Percentiles rank a stretch among this genome's conserved stretches.
These are phyloP conservation scores for Holacanthella duospinosa DNA, from an alignment of 2,888 invertebrate genomes.

Conservation along the genomic window DNA sequence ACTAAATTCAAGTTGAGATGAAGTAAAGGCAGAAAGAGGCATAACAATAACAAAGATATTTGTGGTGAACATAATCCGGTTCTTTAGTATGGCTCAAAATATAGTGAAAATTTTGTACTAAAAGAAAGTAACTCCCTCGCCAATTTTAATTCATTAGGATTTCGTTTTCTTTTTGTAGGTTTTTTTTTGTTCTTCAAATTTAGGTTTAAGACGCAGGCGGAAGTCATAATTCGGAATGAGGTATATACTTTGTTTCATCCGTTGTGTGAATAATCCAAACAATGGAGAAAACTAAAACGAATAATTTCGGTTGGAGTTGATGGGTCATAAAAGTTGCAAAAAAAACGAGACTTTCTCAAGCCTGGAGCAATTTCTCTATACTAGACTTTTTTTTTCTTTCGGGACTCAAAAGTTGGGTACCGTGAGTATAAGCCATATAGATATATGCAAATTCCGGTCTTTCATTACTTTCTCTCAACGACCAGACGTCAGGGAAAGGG, in stretches of 20 bases:
- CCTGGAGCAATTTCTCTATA: neutral
- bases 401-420: neutral
- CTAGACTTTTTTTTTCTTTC: neutral
- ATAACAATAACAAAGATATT: neutral
- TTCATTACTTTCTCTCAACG: slow-evolving; percentile 5
- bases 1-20: neutral
- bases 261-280: neutral
- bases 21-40: neutral
- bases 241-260: neutral
- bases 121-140: neutral
- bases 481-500: neutral
- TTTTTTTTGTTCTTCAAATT: too few species aligned
- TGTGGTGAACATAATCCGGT: neutral
- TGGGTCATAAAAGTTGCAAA: neutral
- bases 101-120: neutral
- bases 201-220: neutral
- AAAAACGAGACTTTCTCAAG: neutral
- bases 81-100: neutral
- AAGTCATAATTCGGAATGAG: neutral
- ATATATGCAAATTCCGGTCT: slow-evolving; percentile 6
- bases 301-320: neutral
- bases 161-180: neutral
- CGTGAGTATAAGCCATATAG: neutral
- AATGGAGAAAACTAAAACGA: neutral
- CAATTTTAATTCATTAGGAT: slow-evolving; percentile 2